Evolutionary conservation across 2,797 vertebrate genomes (phyloP).

Genomic region (Cyclura pinguis): DNA sequence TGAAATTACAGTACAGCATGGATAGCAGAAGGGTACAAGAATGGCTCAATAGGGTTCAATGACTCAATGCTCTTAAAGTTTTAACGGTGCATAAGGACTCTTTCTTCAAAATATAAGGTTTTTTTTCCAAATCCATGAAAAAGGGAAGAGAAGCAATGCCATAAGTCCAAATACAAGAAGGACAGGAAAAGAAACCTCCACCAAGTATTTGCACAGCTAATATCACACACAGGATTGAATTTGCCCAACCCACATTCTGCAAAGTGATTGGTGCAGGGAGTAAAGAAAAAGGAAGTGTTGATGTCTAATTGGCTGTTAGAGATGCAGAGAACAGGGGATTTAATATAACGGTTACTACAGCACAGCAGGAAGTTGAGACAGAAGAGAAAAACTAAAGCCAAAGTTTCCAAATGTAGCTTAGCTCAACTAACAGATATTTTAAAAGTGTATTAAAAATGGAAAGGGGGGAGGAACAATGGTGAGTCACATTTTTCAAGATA

Average conservation of each 20-base stretch:
- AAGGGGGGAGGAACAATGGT: too few relatives aligned
- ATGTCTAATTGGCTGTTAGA: background rate
- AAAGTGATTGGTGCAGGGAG: background rate
- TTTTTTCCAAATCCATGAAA: background rate
- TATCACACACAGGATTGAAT: background rate
- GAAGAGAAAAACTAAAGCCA: background rate
- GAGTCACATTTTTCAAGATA: background rate
- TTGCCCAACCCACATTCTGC: background rate
- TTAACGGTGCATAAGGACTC: background rate
- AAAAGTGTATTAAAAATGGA: background rate
- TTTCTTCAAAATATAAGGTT: background rate
- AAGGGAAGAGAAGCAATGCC: background rate
- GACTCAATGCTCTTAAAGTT: background rate
- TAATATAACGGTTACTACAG: slow-evolving; percentile 4
- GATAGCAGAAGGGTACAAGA: background rate
- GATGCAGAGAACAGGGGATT: background rate
- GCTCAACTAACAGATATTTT: background rate
- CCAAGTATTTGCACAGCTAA: background rate
- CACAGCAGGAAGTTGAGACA: background rate
- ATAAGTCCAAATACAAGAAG: background rate
- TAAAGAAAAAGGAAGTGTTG: background rate
- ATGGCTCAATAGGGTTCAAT: background rate
- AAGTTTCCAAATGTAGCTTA: background rate
- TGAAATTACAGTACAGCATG: background rate
- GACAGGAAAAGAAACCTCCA: background rate